These are phyloP conservation scores for Pammene aurita DNA, from an alignment of 2,888 invertebrate species.

Conservation along the genomic window DNA sequence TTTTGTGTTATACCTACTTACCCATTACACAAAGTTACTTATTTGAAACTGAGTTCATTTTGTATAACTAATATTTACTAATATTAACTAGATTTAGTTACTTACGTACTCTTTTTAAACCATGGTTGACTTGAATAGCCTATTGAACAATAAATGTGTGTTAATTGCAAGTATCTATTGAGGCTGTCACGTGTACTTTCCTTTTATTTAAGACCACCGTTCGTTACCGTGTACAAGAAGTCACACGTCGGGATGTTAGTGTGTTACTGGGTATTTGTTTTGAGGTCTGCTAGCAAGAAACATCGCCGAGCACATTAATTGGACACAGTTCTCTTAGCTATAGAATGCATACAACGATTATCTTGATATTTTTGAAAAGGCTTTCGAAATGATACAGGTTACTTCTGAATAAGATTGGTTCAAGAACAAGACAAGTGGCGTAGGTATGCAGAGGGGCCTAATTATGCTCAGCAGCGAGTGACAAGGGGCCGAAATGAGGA, in stretches of 20 bases:
- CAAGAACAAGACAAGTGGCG: no score
- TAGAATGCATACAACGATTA: background rate
- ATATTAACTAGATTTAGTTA: no score
- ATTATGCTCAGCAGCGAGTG: no score
- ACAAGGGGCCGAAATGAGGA: no score
- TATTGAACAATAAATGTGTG: constrained; percentile 66
- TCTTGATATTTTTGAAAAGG: background rate
- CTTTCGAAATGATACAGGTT: no score
- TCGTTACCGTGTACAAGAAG: constrained; percentile 46
- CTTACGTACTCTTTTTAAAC: no score
- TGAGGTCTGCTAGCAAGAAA: constrained; percentile 21
- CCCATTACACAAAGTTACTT: no score
- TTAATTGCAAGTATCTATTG: constrained; percentile 68
- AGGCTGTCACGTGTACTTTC: constrained; percentile 62
- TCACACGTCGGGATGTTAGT: constrained; percentile 37
- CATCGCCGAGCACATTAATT: constrained; percentile 19
- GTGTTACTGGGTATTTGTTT: constrained; percentile 37
- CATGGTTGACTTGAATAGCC: constrained; percentile 47
- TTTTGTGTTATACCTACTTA: no score
- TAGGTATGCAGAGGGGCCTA: no score
- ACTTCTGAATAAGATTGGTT: no score
- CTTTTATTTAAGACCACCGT: constrained; percentile 56
- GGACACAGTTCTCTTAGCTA: background rate
- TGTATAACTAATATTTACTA: no score
- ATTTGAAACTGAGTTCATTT: no score